Conservation (phyloP, 1,140 invertebrate species). For the Whitmania pigra region DNA sequence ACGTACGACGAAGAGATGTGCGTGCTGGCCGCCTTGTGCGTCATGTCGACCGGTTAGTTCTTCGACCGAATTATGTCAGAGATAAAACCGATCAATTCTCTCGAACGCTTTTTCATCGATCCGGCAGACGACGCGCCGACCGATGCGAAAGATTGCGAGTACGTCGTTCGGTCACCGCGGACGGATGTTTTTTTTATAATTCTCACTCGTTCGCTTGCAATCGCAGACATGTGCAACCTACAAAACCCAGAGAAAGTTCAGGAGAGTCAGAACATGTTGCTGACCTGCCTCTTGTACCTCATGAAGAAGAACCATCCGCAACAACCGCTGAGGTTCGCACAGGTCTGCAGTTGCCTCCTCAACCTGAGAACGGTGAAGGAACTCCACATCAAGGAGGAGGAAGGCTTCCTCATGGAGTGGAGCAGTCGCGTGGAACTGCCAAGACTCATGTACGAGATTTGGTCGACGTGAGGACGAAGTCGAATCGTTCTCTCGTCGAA, state of each 20-base stretch:
- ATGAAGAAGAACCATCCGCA: conserved; percentile 13
- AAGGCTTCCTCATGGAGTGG: conserved; percentile 12
- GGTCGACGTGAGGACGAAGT: conserved; percentile 4
- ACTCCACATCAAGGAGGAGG: conserved; percentile 12
- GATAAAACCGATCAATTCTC: too few species aligned
- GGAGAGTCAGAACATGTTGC: conserved; percentile 15
- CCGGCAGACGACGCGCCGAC: too few species aligned
- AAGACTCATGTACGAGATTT: conserved; percentile 16
- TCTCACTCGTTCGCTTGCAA: background rate
- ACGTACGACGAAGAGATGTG: conserved; percentile 14
- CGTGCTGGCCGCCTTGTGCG: conserved; percentile 11
- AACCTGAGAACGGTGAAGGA: conserved; percentile 1
- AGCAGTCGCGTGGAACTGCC: background rate
- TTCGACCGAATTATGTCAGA: background rate
- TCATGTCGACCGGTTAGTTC: conserved; percentile 20
- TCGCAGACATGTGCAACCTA: background rate
- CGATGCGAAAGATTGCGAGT: too few species aligned
- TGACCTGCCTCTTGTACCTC: conserved; percentile 13
- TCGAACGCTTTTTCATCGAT: too few species aligned
- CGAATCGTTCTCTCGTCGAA: too few species aligned
- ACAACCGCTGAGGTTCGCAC: conserved; percentile 2
- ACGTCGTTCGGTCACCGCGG: too few species aligned
- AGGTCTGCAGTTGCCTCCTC: conserved; percentile 4
- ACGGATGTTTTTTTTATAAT: too few species aligned
- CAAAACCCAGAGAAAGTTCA: background rate